Conservation (phyloP, 2,888 invertebrate genomes). For the Mactromeris polynyma region DNA sequence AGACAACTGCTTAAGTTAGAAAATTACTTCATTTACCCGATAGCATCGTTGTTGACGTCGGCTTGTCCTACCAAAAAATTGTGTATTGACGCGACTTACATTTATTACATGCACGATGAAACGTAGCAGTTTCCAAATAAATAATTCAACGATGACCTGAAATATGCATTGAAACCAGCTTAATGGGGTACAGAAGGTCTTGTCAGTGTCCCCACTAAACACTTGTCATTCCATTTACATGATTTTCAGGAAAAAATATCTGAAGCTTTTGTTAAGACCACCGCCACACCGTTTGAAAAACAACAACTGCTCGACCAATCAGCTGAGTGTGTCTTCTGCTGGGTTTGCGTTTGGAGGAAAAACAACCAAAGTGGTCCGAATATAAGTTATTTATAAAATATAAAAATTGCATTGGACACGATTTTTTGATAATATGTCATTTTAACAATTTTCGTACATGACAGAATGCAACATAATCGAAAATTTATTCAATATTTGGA, state of each 20-base stretch:
- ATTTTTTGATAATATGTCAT: not conserved
- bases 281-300: conserved; percentile 84
- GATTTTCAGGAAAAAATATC: conserved; percentile 39
- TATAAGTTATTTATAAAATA: not conserved
- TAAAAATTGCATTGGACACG: not conserved
- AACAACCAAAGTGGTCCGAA: conserved; percentile 8
- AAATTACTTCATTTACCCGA: not conserved
- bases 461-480: not conserved
- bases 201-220: conserved; percentile 29
- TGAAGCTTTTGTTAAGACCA: conserved; percentile 40
- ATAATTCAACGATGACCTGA: conserved; percentile 6
- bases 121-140: not conserved
- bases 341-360: conserved; percentile 65
- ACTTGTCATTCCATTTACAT: conserved; percentile 43
- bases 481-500: not conserved
- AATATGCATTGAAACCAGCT: not conserved
- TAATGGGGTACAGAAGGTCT: conserved; percentile 15
- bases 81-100: not conserved
- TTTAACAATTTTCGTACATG: not conserved
- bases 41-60: not conserved
- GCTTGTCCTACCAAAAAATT: not conserved
- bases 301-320: conserved; percentile 81
- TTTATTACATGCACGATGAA: not conserved
- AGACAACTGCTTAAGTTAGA: not conserved
- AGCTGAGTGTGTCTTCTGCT: conserved; percentile 68